Evolutionary conservation across 37 sponge, comb jelly and placozoan species (phyloP).

Genomic region (Diacarnus erythraeanus): DNA sequence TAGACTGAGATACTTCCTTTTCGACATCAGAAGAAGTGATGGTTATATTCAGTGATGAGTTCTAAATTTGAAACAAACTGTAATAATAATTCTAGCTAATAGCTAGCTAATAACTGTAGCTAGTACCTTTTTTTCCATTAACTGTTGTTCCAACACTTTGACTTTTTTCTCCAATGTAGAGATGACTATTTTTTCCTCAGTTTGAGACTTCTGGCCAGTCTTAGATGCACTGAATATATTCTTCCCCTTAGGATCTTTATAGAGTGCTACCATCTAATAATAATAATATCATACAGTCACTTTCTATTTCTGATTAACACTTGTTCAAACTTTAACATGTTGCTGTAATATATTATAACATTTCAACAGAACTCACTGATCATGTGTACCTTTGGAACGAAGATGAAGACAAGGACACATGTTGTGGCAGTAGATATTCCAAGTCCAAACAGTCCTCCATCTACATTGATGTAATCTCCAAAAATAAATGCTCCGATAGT

Average conservation of each 20-base stretch:
- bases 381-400: conserved; percentile 55
- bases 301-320: neutral
- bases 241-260: conserved; percentile 31
- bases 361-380: no score
- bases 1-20: no score
- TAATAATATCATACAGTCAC: neutral
- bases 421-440: conserved; percentile 25
- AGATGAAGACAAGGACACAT: conserved; percentile 32
- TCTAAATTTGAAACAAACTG: neutral
- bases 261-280: conserved; percentile 21
- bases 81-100: neutral
- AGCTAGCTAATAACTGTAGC: neutral
- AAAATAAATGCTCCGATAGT: conserved; percentile 15
- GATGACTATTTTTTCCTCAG: neutral
- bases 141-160: conserved; percentile 14
- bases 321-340: no score
- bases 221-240: neutral
- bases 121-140: neutral
- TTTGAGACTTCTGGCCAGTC: neutral
- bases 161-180: conserved; percentile 16
- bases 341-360: no score
- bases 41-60: neutral
- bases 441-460: conserved; percentile 19
- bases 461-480: conserved; percentile 42
- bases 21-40: neutral